These are phyloP conservation scores for Aquatica leii DNA, from an alignment of 2,888 invertebrate genomes.

Conservation along the genomic window DNA sequence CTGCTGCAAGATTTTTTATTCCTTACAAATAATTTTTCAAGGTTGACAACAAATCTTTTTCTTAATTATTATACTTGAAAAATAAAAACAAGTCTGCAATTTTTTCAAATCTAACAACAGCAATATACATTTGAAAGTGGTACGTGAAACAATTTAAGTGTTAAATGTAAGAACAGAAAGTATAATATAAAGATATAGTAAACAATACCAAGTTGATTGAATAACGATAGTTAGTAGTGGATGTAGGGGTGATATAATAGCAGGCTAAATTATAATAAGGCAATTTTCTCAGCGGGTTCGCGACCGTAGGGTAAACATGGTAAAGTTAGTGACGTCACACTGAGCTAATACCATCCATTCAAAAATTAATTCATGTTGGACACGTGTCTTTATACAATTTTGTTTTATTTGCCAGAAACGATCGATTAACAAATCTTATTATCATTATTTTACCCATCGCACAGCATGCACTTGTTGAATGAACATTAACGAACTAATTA, in stretches of 20 bases:
- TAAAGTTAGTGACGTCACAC: slow-evolving; percentile 32
- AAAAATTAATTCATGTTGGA: slow-evolving; percentile 28
- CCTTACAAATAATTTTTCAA: no score
- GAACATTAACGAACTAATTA: no score
- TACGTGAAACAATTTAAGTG: no score
- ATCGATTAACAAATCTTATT: slow-evolving; percentile 21
- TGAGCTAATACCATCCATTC: slow-evolving; percentile 34
- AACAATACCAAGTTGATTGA: slow-evolving; percentile 36
- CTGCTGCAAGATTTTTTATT: no score
- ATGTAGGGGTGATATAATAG: slow-evolving; percentile 33
- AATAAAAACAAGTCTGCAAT: no score
- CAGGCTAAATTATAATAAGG: slow-evolving; percentile 39
- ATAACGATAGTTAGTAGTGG: slow-evolving; percentile 39
- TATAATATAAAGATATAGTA: slow-evolving; percentile 19
- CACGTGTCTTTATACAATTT: slow-evolving; percentile 31
- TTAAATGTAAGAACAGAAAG: slow-evolving; percentile 13
- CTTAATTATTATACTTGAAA: no score
- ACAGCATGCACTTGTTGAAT: slow-evolving; percentile 16
- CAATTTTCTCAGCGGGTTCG: slow-evolving; percentile 39
- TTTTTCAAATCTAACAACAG: no score
- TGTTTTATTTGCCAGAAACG: slow-evolving; percentile 21
- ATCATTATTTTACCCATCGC: no score
- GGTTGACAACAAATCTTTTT: no score
- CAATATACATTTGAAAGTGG: no score
- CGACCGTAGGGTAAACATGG: slow-evolving; percentile 39